phyloP scores from a whole-genome alignment of 1,140 invertebrate species.

The Notospermus geniculatus region DNA sequence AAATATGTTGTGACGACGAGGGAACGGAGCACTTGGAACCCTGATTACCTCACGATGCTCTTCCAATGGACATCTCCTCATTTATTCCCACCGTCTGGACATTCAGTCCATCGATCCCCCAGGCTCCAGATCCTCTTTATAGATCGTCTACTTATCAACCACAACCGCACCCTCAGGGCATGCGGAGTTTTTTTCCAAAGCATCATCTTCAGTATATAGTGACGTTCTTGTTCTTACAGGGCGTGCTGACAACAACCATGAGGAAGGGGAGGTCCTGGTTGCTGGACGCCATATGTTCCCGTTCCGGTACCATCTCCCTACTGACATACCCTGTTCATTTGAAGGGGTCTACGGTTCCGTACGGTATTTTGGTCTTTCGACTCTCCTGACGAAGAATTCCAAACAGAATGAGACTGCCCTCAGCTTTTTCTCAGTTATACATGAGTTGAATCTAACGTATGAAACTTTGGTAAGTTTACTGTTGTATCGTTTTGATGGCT shows the following conservation, averaged over 20 bases:
- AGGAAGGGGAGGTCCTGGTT: background rate
- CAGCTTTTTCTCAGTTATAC: background rate
- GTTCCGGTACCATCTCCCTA: constrained; percentile 1
- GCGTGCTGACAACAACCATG: background rate
- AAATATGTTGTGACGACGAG: too few species aligned
- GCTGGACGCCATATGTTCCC: constrained; percentile 3
- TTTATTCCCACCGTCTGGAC: too few species aligned
- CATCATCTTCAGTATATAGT: too few species aligned
- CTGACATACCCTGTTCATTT: constrained; percentile 6
- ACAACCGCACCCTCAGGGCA: too few species aligned
- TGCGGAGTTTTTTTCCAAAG: too few species aligned
- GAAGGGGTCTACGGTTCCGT: constrained; percentile 5
- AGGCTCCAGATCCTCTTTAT: too few species aligned
- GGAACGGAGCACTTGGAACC: too few species aligned
- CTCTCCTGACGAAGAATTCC: background rate
- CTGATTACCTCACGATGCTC: too few species aligned
- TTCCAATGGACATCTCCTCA: too few species aligned
- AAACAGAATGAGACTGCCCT: background rate
- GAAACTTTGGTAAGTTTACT: constrained; percentile 6
- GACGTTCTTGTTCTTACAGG: background rate
- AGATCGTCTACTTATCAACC: too few species aligned
- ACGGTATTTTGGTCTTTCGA: background rate
- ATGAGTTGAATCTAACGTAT: background rate
- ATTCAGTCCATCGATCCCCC: too few species aligned
- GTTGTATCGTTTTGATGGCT: background rate